Percentiles rank a stretch among this genome's conserved stretches.
phyloP scores from a whole-genome alignment of 2,113 vertebrate genomes.

The Macrotus californicus region DNA sequence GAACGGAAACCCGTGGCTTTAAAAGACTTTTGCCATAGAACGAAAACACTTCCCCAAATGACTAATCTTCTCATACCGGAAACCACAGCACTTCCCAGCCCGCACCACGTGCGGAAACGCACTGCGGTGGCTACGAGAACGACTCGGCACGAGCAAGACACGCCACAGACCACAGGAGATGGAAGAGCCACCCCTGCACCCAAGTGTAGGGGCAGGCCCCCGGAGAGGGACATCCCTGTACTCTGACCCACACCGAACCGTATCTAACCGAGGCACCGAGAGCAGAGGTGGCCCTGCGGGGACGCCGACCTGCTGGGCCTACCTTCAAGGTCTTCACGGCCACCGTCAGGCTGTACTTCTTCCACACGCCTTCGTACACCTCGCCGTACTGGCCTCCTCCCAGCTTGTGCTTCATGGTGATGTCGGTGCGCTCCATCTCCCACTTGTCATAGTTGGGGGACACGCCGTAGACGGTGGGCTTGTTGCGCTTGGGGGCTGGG shows the following conservation, averaged over 20 bases:
- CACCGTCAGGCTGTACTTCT: slow-evolving; percentile 97
- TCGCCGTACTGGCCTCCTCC: slow-evolving; percentile 98
- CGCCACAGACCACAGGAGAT: fast-evolving
- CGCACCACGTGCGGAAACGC: not conserved
- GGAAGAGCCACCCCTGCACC: fast-evolving
- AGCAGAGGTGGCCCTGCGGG: fast-evolving
- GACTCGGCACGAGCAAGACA: not conserved
- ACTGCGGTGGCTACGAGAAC: not conserved
- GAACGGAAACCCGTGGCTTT: not conserved
- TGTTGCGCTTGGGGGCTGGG: slow-evolving; percentile 97
- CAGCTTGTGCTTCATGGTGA: slow-evolving; percentile 99
- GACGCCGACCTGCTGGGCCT: fast-evolving
- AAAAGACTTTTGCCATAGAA: not conserved
- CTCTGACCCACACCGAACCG: fast-evolving
- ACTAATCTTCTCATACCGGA: not conserved
- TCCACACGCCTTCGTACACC: slow-evolving; percentile 98
- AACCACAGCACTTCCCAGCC: not conserved
- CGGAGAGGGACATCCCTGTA: fast-evolving
- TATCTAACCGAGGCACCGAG: fast-evolving
- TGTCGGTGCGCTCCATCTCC: slow-evolving; percentile 99
- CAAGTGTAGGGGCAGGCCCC: fast-evolving
- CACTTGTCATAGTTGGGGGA: slow-evolving; percentile 99
- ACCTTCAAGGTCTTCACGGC: slow-evolving; percentile 99
- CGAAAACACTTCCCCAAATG: not conserved
- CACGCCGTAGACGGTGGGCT: slow-evolving; percentile 97